Base-by-base conservation (phyloP, 2,113 vertebrate species). In the Cisticola juncidis region DNA sequence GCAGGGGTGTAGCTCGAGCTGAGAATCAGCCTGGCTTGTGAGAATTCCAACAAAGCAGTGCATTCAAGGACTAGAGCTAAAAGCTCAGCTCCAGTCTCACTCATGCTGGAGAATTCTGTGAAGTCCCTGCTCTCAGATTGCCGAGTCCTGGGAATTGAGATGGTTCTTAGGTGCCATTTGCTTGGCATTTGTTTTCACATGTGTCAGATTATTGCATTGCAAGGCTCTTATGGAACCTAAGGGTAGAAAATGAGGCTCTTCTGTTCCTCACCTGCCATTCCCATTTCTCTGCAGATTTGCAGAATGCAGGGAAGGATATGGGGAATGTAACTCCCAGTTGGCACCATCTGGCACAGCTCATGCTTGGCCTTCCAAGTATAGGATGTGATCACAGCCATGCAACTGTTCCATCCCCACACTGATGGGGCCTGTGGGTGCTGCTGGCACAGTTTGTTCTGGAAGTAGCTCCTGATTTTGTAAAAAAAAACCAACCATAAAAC, bases 141-240 rank as follows among this genome's bases (percentile, higher is more conserved):
- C 66, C 68, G 33, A 60, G 17, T 14, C 24, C 22, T 64, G 44
- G 2, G 2, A 76, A 11, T 0, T 24, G 1, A 25, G 58, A 23
- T 54, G 31, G 0, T 17, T 48, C 72, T 82, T 21, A 11, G 42
- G 18, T 73, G 36, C 29, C 29, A 2, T 45, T 82, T 2, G 0
- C 60, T 38, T 58, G 38, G 35, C 53, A 31, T 65, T 72, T 73
- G 25, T 60, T 60, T 26, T 44, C 21, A 0, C 2, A 1, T 9
- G 7, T 44, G 58, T 58, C 78, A 18, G 8, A 31, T 38, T 47
- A 31, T 22, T 53, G 53, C n/a, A 26, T 23, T 62, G 42, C 68
- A n/a, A 45, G 38, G 21, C 20, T 68, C 44, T 25, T 50, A 6
- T 2, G 1, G 4, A 29, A 81, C 35, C 8, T 33, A 5, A 7